Conservation (phyloP, 53 echinoderm and acorn worm genomes). For the Henricia sp. region DNA sequence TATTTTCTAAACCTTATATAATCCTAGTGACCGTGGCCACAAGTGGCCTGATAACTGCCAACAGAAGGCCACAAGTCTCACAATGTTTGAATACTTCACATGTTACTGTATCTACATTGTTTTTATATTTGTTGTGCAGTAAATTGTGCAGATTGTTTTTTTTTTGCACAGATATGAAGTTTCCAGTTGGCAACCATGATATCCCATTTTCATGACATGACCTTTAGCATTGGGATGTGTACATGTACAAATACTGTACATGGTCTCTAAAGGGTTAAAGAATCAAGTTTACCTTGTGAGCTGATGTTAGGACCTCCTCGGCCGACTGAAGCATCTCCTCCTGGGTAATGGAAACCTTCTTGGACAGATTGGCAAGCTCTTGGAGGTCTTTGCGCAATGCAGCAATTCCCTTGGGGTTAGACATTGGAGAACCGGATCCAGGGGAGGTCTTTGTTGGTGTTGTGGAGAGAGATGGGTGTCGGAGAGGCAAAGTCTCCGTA, state of each 20-base stretch:
- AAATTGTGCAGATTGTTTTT: too few species aligned
- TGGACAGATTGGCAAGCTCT: constrained; percentile 86
- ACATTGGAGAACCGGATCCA: constrained; percentile 32
- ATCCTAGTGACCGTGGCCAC: neutral
- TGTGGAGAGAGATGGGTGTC: constrained; percentile 23
- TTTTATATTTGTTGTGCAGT: too few species aligned
- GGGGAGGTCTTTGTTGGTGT: constrained; percentile 14
- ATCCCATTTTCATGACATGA: too few species aligned
- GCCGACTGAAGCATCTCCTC: constrained; percentile 95
- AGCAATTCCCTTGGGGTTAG: constrained; percentile 17
- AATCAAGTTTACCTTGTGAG: constrained; percentile 95
- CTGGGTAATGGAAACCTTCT: constrained; percentile 94
- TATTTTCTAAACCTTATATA: too few species aligned
- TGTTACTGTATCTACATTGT: too few species aligned
- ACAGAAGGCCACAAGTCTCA: too few species aligned
- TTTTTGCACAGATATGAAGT: too few species aligned
- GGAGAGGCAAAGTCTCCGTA: neutral
- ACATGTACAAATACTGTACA: too few species aligned
- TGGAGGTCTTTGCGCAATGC: constrained; percentile 68
- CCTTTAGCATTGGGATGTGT: too few species aligned
- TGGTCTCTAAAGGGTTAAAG: too few species aligned
- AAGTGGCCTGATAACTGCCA: neutral
- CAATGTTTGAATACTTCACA: too few species aligned
- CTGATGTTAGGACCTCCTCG: constrained; percentile 94
- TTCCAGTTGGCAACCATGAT: too few species aligned